A percentile compares a stretch with the other conserved stretches of the same genome.
These are phyloP conservation scores for Onychorhynchus coronatus DNA, from an alignment of 2,113 vertebrate genomes.

Conservation along the genomic window DNA sequence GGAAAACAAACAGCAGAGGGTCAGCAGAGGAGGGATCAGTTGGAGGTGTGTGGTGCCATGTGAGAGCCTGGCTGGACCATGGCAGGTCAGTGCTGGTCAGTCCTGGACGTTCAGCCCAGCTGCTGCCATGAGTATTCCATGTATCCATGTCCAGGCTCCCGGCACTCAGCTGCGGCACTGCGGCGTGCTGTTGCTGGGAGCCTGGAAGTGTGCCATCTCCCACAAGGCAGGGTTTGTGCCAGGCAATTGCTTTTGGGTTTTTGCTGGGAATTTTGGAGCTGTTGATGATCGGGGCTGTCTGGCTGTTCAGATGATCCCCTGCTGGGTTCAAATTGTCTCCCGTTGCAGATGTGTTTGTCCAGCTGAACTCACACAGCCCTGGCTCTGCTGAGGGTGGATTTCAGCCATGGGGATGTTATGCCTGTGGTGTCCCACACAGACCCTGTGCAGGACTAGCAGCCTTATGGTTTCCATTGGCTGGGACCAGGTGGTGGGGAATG, in stretches of 20 bases:
- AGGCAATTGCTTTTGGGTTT: background rate
- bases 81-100: fast-evolving
- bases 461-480: no score
- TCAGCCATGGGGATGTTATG: fast-evolving
- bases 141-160: background rate
- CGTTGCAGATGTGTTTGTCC: background rate
- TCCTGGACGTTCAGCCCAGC: fast-evolving
- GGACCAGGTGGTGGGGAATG: no score
- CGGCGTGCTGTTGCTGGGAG: fast-evolving
- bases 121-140: background rate
- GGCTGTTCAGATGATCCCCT: background rate
- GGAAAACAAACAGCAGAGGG: background rate
- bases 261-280: background rate
- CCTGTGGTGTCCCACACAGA: background rate
- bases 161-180: background rate
- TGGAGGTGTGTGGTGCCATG: fast-evolving
- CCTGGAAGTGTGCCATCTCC: background rate
- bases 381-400: background rate
- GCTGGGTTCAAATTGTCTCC: background rate
- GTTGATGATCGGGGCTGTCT: fast-evolving
- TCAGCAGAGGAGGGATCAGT: fast-evolving
- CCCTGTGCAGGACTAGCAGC: background rate
- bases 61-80: fast-evolving
- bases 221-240: background rate
- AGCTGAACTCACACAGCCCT: background rate